phyloP scores from a whole-genome alignment of 2,888 invertebrate genomes.

The Gryllus longicercus region DNA sequence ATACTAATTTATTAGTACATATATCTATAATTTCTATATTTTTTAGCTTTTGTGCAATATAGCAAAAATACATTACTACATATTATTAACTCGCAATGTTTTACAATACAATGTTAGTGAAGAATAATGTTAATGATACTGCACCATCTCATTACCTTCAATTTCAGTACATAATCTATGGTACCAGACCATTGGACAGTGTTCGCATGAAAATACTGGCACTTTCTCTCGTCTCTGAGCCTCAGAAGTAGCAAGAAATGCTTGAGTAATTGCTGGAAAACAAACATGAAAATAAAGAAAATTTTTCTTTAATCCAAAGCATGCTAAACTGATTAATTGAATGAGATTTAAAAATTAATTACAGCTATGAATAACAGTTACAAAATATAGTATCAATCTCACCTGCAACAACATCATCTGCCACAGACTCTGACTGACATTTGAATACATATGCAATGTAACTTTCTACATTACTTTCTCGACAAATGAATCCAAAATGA shows the following conservation, averaged over 20 bases:
- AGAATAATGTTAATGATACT: not conserved
- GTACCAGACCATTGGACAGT: slow-evolving; percentile 95
- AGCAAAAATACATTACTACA: too few species aligned
- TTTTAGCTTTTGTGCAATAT: too few species aligned
- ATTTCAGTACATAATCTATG: slow-evolving; percentile 82
- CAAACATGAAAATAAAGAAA: slow-evolving; percentile 29
- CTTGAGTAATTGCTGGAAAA: slow-evolving; percentile 71
- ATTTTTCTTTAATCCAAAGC: too few species aligned
- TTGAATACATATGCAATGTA: slow-evolving; percentile 87
- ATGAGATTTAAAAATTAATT: too few species aligned
- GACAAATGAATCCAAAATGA: slow-evolving; percentile 90
- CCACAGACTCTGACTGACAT: slow-evolving; percentile 81
- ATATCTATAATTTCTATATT: too few species aligned
- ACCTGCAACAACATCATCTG: slow-evolving; percentile 75
- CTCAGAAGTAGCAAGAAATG: slow-evolving; percentile 60
- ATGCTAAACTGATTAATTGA: too few species aligned
- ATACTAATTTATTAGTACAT: too few species aligned
- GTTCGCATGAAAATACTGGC: slow-evolving; percentile 79
- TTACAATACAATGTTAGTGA: too few species aligned
- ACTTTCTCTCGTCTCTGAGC: slow-evolving; percentile 60
- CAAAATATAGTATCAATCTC: too few species aligned
- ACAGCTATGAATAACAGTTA: too few species aligned
- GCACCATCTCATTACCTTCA: slow-evolving; percentile 58
- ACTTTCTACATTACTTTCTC: slow-evolving; percentile 62
- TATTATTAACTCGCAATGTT: too few species aligned